Percentiles rank a stretch among this genome's conserved stretches.
These are phyloP conservation scores for Matsumyia berberina DNA, from an alignment of 2,888 invertebrate species.

Conservation along the genomic window DNA sequence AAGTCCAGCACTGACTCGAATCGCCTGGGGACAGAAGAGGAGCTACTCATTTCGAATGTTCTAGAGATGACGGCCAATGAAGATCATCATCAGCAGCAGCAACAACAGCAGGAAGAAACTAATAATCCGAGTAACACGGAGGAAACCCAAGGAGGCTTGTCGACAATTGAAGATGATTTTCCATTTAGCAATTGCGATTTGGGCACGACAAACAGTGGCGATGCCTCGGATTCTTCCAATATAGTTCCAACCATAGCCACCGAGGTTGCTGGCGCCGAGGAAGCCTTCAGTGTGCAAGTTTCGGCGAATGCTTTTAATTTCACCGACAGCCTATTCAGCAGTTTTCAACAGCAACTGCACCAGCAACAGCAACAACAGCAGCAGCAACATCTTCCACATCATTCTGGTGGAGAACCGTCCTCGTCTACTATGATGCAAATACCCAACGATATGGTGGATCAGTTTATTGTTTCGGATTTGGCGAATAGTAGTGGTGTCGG, in stretches of 20 bases:
- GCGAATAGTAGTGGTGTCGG: constrained; percentile 79
- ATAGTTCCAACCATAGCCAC: constrained; percentile 68
- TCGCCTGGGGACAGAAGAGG: constrained; percentile 65
- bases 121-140: constrained; percentile 26
- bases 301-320: constrained; percentile 60
- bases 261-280: constrained; percentile 56
- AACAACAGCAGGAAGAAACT: constrained; percentile 32
- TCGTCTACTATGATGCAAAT: constrained; percentile 57
- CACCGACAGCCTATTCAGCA: constrained; percentile 62
- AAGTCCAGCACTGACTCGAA: constrained; percentile 60
- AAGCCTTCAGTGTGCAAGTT: constrained; percentile 56
- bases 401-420: constrained; percentile 62
- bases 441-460: constrained; percentile 68
- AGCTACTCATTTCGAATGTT: constrained; percentile 69
- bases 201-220: constrained; percentile 61
- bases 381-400: constrained; percentile 68
- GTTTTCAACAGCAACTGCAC: constrained; percentile 60
- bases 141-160: constrained; percentile 54
- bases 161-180: constrained; percentile 67
- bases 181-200: constrained; percentile 67
- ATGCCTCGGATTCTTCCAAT: constrained; percentile 67
- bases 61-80: constrained; percentile 62
- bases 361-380: constrained; percentile 67
- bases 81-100: constrained; percentile 42
- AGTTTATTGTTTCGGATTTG: constrained; percentile 74